Percentiles rank a stretch among this genome's conserved stretches.
These are phyloP conservation scores for Linnaemya vulpina DNA, from an alignment of 2,888 invertebrate genomes.

Conservation along the genomic window DNA sequence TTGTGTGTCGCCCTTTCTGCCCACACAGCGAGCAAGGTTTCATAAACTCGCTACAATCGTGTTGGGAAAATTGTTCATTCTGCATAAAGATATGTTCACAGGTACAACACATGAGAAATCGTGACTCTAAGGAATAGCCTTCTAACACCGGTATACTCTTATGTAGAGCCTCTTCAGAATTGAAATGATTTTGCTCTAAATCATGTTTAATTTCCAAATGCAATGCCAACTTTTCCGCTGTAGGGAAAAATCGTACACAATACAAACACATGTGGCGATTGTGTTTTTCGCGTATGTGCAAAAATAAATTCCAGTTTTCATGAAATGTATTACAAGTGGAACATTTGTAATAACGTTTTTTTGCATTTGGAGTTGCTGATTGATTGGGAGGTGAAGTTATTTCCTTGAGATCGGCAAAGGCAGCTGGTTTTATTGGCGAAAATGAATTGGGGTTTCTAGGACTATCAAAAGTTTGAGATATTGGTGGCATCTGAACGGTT, in stretches of 20 bases:
- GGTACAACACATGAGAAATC: constrained; percentile 91
- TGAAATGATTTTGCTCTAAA: constrained; percentile 88
- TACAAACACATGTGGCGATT: constrained; percentile 91
- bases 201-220: constrained; percentile 91
- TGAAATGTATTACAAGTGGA: constrained; percentile 92
- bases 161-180: constrained; percentile 87
- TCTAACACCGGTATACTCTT: constrained; percentile 85
- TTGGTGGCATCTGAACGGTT: constrained; percentile 22
- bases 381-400: constrained; percentile 14
- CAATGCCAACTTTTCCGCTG: constrained; percentile 90
- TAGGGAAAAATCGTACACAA: constrained; percentile 92
- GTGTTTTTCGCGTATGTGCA: constrained; percentile 93
- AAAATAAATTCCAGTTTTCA: constrained; percentile 93
- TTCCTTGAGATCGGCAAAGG: constrained; percentile 6
- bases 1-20: constrained; percentile 80
- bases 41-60: constrained; percentile 85
- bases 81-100: constrained; percentile 91
- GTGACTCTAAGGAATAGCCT: constrained; percentile 79
- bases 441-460: background rate
- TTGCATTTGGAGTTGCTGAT: constrained; percentile 56
- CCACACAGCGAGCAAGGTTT: constrained; percentile 82
- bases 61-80: constrained; percentile 89
- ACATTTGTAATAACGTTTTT: constrained; percentile 89
- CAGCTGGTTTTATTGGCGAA: background rate
- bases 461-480: constrained; percentile 6